These are phyloP conservation scores for Delphinus delphis DNA, from an alignment of 2,113 vertebrate species.

Conservation along the genomic window DNA sequence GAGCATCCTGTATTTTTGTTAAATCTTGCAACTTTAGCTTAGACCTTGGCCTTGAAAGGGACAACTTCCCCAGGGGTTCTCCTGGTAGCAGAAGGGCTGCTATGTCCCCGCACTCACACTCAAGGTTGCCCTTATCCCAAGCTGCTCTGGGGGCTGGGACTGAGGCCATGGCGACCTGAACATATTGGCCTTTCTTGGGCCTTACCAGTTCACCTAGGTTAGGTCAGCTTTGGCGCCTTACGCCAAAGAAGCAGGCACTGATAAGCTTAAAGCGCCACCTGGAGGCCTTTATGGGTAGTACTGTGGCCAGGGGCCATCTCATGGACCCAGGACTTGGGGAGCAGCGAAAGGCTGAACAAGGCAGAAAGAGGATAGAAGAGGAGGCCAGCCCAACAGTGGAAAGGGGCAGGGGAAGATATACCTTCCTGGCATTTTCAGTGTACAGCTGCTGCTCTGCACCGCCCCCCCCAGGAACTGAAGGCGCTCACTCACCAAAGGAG, in stretches of 20 bases:
- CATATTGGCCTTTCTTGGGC: background rate
- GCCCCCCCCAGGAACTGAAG: background rate
- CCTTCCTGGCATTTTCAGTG: background rate
- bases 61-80: background rate
- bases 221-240: background rate
- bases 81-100: background rate
- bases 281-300: background rate
- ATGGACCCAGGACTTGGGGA: background rate
- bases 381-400: background rate
- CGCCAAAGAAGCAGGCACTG: background rate
- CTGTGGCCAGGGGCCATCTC: background rate
- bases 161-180: background rate
- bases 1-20: constrained; percentile 3
- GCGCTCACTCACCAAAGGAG: background rate
- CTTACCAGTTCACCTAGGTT: background rate
- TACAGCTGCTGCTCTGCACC: background rate
- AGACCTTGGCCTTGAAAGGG: background rate
- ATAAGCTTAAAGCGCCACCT: constrained; percentile 57
- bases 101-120: background rate
- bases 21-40: background rate
- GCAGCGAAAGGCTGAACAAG: background rate
- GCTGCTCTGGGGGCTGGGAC: background rate
- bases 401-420: background rate
- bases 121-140: background rate
- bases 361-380: background rate